A percentile compares a stretch with the other conserved stretches of the same genome.
phyloP scores from a whole-genome alignment of 1,140 invertebrate species.

The Drosophila ercepeae region DNA sequence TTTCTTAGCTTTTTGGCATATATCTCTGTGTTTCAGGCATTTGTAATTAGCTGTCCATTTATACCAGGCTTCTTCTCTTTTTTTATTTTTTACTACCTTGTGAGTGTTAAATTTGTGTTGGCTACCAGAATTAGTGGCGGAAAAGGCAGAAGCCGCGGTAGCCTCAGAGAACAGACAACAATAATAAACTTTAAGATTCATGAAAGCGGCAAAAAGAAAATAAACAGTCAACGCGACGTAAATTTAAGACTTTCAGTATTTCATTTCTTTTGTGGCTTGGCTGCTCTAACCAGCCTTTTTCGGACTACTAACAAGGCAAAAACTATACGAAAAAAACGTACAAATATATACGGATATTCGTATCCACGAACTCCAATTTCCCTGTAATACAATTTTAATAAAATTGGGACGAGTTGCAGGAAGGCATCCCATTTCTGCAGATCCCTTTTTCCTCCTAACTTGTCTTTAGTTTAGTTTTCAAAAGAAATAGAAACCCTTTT shows the following conservation, averaged over 20 bases:
- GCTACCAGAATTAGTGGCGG: constrained; percentile 60
- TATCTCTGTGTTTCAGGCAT: constrained; percentile 31
- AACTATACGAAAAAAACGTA: constrained; percentile 46
- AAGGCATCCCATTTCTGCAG: not conserved
- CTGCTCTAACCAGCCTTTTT: constrained; percentile 17
- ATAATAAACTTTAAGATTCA: constrained; percentile 79
- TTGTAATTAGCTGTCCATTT: constrained; percentile 80
- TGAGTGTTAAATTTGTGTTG: constrained; percentile 61
- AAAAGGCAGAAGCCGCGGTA: constrained; percentile 35
- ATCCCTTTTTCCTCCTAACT: no score
- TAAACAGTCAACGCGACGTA: constrained; percentile 72
- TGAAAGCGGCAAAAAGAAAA: constrained; percentile 77
- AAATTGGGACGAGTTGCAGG: not conserved
- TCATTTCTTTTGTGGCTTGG: constrained; percentile 71
- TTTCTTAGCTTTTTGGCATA: not conserved
- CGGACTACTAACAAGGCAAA: constrained; percentile 23
- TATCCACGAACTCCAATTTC: not conserved
- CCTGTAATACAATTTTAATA: not conserved
- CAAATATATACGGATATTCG: not conserved
- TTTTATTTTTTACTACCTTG: constrained; percentile 64
- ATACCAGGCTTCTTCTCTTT: constrained; percentile 30
- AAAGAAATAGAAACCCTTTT: not conserved
- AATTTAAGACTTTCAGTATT: constrained; percentile 77
- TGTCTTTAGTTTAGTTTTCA: no score
- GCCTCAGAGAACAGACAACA: constrained; percentile 53